Evolutionary conservation across 2,888 invertebrate genomes (phyloP).

Genomic region (Drosophila conformis): DNA sequence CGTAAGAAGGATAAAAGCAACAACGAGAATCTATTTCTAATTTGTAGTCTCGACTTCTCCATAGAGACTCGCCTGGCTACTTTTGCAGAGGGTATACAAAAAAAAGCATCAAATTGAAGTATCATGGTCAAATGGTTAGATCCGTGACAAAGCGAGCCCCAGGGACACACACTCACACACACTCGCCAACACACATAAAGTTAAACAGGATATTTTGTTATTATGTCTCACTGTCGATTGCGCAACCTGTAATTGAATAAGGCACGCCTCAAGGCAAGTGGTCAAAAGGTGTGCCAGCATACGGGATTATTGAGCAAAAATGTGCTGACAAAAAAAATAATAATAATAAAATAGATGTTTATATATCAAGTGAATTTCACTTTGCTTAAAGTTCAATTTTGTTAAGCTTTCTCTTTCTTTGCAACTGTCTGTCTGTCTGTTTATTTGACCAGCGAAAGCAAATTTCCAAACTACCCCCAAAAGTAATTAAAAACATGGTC

Average conservation of each 20-base stretch:
- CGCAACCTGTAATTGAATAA: conserved; percentile 68
- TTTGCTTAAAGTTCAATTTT: conserved; percentile 36
- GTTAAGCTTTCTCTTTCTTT: conserved; percentile 52
- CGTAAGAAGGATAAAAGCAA: neutral
- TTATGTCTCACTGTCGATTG: conserved; percentile 33
- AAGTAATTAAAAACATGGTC: conserved; percentile 76
- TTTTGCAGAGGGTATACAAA: neutral
- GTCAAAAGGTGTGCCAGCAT: conserved; percentile 20
- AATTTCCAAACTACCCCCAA: conserved; percentile 75
- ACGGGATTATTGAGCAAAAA: conserved; percentile 22
- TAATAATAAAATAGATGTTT: neutral
- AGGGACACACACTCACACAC: conserved; percentile 32
- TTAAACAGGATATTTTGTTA: conserved; percentile 44
- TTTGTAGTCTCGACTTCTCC: neutral
- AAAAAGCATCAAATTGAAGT: conserved; percentile 44
- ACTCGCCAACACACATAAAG: conserved; percentile 6
- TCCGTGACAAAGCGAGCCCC: conserved; percentile 57
- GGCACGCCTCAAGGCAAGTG: conserved; percentile 23
- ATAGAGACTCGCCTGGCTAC: neutral
- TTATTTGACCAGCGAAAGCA: conserved; percentile 31
- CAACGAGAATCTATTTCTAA: neutral
- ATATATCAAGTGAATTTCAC: conserved; percentile 10
- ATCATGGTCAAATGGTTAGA: conserved; percentile 68
- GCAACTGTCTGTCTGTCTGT: conserved; percentile 3
- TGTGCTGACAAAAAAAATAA: conserved; percentile 1